Conservation (phyloP, 2,797 vertebrate genomes). For the Malacoraja senta region DNA sequence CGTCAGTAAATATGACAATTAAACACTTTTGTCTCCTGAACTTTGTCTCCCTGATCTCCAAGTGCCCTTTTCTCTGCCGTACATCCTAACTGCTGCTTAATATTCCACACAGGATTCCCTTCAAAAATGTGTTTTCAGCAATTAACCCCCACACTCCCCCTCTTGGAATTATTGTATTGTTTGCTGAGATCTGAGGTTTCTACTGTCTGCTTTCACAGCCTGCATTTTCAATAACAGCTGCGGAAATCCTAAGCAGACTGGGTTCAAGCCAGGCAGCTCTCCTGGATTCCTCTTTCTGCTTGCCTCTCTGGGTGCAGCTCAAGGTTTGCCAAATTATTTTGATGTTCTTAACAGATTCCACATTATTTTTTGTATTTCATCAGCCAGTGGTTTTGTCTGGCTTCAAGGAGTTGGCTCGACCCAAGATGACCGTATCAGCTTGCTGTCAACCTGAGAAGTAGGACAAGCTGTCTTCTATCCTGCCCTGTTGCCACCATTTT, state of each 20-base stretch:
- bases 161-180: too few relatives aligned
- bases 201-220: not conserved
- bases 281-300: not conserved
- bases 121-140: too few relatives aligned
- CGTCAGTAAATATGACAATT: too few relatives aligned
- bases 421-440: not conserved
- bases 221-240: too few relatives aligned
- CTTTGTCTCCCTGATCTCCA: too few relatives aligned
- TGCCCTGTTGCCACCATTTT: not conserved
- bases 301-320: not conserved
- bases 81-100: too few relatives aligned
- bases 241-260: not conserved
- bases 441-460: not conserved
- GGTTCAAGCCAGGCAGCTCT: not conserved
- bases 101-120: too few relatives aligned
- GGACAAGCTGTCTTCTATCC: not conserved
- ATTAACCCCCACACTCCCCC: too few relatives aligned
- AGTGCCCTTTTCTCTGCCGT: too few relatives aligned
- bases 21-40: too few relatives aligned
- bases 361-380: not conserved
- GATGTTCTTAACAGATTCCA: not conserved
- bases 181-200: not conserved
- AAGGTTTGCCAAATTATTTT: conserved; percentile 15
- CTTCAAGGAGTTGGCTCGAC: not conserved
- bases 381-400: not conserved